Percentiles rank a stretch among this genome's conserved stretches.
Evolutionary conservation across 2,797 vertebrate genomes (phyloP).

Genomic region (Gouania willdenowi): DNA sequence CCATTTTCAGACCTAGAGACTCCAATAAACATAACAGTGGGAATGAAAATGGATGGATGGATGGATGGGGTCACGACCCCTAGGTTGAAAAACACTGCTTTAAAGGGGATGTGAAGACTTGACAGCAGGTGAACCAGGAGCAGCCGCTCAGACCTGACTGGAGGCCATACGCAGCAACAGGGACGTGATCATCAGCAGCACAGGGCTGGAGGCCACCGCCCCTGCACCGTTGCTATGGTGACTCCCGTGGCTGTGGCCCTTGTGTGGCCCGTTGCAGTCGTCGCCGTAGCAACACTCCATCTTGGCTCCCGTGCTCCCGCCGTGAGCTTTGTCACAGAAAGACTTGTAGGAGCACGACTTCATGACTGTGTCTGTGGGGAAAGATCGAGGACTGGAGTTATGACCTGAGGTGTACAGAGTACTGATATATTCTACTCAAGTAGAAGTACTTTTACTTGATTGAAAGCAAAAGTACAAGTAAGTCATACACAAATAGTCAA

Average conservation of each 20-base stretch:
- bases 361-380: constrained; percentile 79
- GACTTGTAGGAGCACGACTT: constrained; percentile 85
- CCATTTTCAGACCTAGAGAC: too few relatives aligned
- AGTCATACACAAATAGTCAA: too few relatives aligned
- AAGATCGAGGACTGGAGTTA: neutral
- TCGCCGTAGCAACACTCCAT: constrained; percentile 82
- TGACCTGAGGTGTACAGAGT: too few relatives aligned
- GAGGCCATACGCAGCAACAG: constrained; percentile 54
- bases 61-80: neutral
- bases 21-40: neutral
- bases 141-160: constrained; percentile 45
- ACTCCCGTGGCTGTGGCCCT: constrained; percentile 62
- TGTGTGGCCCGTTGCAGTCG: constrained; percentile 80
- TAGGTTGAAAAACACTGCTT: too few relatives aligned
- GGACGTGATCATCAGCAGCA: constrained; percentile 47
- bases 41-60: constrained; percentile 4
- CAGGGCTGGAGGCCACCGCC: constrained; percentile 30
- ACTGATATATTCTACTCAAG: too few relatives aligned
- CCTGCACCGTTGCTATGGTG: constrained; percentile 27
- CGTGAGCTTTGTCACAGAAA: constrained; percentile 81
- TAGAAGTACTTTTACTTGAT: too few relatives aligned
- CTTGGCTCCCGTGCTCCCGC: constrained; percentile 64
- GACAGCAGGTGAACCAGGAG: too few relatives aligned
- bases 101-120: too few relatives aligned
- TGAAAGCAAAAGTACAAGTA: too few relatives aligned